Evolutionary conservation across 2,888 invertebrate genomes (phyloP).

Genomic region (Mythimna lalbum): DNA sequence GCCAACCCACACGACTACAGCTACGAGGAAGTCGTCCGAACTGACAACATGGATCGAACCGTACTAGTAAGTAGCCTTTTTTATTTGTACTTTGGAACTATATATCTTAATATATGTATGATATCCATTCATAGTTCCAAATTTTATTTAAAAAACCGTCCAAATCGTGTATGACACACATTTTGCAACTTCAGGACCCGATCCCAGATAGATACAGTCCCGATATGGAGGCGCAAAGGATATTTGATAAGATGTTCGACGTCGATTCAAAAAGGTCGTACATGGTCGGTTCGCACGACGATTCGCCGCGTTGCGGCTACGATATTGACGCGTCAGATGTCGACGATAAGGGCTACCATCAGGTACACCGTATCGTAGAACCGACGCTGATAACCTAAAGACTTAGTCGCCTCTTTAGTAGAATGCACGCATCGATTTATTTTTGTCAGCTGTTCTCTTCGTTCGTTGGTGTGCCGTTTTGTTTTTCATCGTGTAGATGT

Average conservation of each 20-base stretch:
- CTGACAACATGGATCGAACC: slow-evolving; percentile 85
- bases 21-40: slow-evolving; percentile 85
- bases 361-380: slow-evolving; percentile 87
- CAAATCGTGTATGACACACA: slow-evolving; percentile 77
- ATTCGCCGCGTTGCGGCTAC: slow-evolving; percentile 88
- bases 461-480: slow-evolving; percentile 75
- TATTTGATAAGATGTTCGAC: slow-evolving; percentile 91
- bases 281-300: slow-evolving; percentile 84
- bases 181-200: slow-evolving; percentile 89
- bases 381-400: slow-evolving; percentile 81
- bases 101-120: slow-evolving; percentile 54
- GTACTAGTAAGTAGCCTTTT: slow-evolving; percentile 82
- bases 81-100: slow-evolving; percentile 28
- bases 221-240: slow-evolving; percentile 90
- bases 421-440: slow-evolving; percentile 89
- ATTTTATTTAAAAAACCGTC: slow-evolving; percentile 37
- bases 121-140: slow-evolving; percentile 64
- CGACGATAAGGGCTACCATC: slow-evolving; percentile 88
- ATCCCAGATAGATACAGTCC: slow-evolving; percentile 90
- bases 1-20: slow-evolving; percentile 82
- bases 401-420: slow-evolving; percentile 85
- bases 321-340: slow-evolving; percentile 89
- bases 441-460: slow-evolving; percentile 82
- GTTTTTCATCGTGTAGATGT: slow-evolving; percentile 71
- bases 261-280: slow-evolving; percentile 88